Evolutionary conservation across 1,140 invertebrate species (phyloP).

Genomic region (Procambarus virginalis): DNA sequence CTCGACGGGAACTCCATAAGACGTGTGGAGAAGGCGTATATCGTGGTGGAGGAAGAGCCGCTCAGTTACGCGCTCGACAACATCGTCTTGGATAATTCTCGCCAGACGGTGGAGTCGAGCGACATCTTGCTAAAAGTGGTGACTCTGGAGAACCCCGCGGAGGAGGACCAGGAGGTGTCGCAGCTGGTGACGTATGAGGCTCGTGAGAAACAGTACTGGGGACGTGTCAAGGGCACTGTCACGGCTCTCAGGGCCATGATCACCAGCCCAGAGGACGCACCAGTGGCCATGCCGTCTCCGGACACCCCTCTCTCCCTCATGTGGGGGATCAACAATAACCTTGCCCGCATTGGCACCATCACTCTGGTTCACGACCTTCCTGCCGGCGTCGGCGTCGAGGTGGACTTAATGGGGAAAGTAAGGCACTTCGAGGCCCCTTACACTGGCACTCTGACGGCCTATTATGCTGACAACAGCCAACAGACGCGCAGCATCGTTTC

Average conservation of each 20-base stretch:
- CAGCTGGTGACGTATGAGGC: slow-evolving; percentile 41
- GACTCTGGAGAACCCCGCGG: slow-evolving; percentile 44
- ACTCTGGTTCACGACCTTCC: slow-evolving; percentile 42
- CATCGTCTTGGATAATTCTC: slow-evolving; percentile 38
- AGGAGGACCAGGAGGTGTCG: slow-evolving; percentile 20
- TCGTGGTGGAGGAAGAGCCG: slow-evolving; percentile 61
- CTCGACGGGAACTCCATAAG: slow-evolving; percentile 32
- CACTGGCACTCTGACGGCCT: slow-evolving; percentile 44
- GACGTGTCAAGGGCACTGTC: slow-evolving; percentile 60
- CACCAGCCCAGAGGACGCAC: slow-evolving; percentile 34
- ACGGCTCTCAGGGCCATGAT: slow-evolving; percentile 52
- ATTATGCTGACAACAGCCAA: slow-evolving; percentile 42
- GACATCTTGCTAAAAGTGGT: slow-evolving; percentile 6
- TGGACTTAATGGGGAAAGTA: slow-evolving; percentile 37
- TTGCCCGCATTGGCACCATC: slow-evolving; percentile 20
- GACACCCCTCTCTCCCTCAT: slow-evolving; percentile 28
- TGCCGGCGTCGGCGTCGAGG: slow-evolving; percentile 59
- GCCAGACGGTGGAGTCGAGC: background rate
- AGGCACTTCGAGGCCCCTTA: slow-evolving; percentile 67
- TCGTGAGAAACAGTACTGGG: slow-evolving; percentile 62
- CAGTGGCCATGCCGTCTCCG: slow-evolving; percentile 47
- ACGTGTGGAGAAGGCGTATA: slow-evolving; percentile 27
- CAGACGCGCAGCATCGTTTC: slow-evolving; percentile 42
- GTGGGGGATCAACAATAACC: slow-evolving; percentile 58
- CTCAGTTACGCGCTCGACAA: slow-evolving; percentile 48